phyloP scores from a whole-genome alignment of 2,113 vertebrate genomes.

The Chaetura pelagica region DNA sequence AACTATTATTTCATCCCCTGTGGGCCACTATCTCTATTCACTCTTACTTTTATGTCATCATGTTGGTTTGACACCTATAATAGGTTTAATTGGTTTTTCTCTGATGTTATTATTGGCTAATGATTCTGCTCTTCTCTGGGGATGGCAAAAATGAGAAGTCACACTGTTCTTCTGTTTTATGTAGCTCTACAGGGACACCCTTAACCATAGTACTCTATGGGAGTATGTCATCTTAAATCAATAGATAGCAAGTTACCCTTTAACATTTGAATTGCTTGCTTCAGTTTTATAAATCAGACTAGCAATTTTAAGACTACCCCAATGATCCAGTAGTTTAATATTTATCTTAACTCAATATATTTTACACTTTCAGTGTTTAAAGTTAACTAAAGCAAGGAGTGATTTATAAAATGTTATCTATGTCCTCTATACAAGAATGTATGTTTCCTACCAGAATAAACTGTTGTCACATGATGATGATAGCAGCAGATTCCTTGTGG shows the following conservation, averaged over 20 bases:
- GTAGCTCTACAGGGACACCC: background rate
- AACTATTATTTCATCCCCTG: constrained; percentile 58
- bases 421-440: background rate
- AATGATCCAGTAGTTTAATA: background rate
- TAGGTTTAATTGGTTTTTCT: constrained; percentile 52
- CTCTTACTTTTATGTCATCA: constrained; percentile 35
- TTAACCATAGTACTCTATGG: background rate
- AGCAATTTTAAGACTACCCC: constrained; percentile 8
- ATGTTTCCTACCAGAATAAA: background rate
- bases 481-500: background rate
- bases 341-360: constrained; percentile 2
- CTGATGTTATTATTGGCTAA: constrained; percentile 57
- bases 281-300: constrained; percentile 42
- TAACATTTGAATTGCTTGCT: constrained; percentile 36
- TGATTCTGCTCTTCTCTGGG: constrained; percentile 42
- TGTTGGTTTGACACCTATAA: constrained; percentile 57
- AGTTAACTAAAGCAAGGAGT: background rate
- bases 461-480: background rate
- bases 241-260: constrained; percentile 37
- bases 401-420: background rate
- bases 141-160: constrained; percentile 57
- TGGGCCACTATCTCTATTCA: constrained; percentile 3
- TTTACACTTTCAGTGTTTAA: background rate
- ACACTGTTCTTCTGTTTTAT: constrained; percentile 25
- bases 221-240: constrained; percentile 44